Evolutionary conservation across 2,888 invertebrate genomes (phyloP).

Genomic region (Leptinotarsa rubiginosa): DNA sequence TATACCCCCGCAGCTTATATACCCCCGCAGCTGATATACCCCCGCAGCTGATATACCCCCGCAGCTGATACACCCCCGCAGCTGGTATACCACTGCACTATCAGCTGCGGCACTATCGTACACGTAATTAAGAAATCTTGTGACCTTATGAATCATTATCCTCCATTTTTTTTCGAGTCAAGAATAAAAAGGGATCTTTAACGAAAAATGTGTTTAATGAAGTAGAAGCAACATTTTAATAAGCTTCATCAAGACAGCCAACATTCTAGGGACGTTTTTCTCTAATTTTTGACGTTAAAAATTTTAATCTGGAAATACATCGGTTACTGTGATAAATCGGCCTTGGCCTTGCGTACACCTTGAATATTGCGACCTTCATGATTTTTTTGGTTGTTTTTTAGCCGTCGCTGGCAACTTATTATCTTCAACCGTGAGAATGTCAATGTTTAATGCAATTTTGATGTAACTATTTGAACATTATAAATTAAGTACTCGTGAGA

Average conservation of each 20-base stretch:
- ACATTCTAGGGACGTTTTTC: background rate
- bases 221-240: background rate
- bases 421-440: constrained; percentile 32
- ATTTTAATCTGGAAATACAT: too few relatives aligned
- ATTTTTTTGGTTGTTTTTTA: constrained; percentile 14
- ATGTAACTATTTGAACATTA: constrained; percentile 31
- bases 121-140: too few relatives aligned
- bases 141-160: too few relatives aligned
- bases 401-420: constrained; percentile 3
- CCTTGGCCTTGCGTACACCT: background rate
- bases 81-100: too few relatives aligned
- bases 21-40: too few relatives aligned
- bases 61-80: too few relatives aligned
- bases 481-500: constrained; percentile 24
- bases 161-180: too few relatives aligned
- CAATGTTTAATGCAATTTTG: constrained; percentile 33
- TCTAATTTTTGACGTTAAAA: background rate
- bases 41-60: too few relatives aligned
- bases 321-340: too few relatives aligned
- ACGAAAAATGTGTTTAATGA: background rate
- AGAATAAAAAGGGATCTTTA: background rate
- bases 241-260: background rate
- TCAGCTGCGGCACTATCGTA: too few relatives aligned
- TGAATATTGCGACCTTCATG: constrained; percentile 28
- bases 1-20: too few relatives aligned